Evolutionary conservation across 2,113 vertebrate species (phyloP).

Genomic region (Megaleporinus macrocephalus): DNA sequence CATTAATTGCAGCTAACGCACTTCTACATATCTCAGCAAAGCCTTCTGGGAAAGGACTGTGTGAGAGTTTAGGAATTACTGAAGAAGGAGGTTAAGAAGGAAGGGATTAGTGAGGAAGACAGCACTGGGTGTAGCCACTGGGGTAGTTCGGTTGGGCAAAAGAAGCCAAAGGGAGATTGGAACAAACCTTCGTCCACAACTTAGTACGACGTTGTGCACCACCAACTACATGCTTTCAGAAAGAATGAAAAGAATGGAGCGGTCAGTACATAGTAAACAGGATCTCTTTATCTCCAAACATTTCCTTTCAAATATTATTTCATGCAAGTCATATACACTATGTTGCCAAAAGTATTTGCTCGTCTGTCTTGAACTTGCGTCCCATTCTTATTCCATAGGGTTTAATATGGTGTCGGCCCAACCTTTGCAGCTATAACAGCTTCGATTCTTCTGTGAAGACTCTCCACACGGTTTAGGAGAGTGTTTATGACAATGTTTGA

Average conservation of each 20-base stretch:
- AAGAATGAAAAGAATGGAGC: conserved; percentile 68
- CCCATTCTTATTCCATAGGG: too few species aligned
- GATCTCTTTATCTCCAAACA: conserved; percentile 18
- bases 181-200: conserved; percentile 94
- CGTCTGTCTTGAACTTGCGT: too few species aligned
- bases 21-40: conserved; percentile 3
- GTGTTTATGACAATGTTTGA: too few species aligned
- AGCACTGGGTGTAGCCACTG: neutral
- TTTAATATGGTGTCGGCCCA: too few species aligned
- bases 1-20: neutral
- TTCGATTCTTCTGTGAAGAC: too few species aligned
- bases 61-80: neutral
- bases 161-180: conserved; percentile 45
- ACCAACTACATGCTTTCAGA: conserved; percentile 85
- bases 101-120: neutral
- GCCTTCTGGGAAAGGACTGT: neutral
- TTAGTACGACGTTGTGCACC: conserved; percentile 83
- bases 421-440: too few species aligned
- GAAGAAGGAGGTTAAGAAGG: conserved; percentile 7
- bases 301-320: neutral
- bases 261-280: conserved; percentile 38
- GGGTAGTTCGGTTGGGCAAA: conserved; percentile 2
- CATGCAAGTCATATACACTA: too few species aligned
- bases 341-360: too few species aligned
- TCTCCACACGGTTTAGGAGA: too few species aligned